Percentiles rank a stretch among this genome's conserved stretches.
Evolutionary conservation across 2,797 vertebrate genomes (phyloP).

Genomic region (Phrynocephalus guinanensis): DNA sequence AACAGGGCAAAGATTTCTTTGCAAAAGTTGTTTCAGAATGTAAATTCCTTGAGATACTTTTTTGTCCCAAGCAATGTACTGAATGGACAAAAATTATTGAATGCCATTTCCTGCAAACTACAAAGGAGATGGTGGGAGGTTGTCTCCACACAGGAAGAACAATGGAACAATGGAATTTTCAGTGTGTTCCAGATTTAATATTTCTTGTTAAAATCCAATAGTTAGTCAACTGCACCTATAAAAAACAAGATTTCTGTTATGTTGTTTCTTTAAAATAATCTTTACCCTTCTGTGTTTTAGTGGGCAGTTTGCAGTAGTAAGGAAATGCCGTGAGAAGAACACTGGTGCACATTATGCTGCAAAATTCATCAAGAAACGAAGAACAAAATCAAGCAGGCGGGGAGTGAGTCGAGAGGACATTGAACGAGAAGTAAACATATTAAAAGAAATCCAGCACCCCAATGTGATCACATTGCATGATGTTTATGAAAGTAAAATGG

Average conservation of each 20-base stretch:
- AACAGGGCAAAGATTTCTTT: no score
- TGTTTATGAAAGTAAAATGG: conserved; percentile 95
- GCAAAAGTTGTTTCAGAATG: no score
- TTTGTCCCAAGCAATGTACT: no score
- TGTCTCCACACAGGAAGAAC: no score
- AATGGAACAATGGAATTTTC: no score
- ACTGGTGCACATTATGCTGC: conserved; percentile 89
- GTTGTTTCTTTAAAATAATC: not conserved
- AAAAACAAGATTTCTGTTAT: not conserved
- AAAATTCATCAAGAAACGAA: conserved; percentile 97
- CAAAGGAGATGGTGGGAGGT: no score
- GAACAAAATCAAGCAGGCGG: conserved; percentile 92
- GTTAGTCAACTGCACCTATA: not conserved
- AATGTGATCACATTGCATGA: conserved; percentile 95
- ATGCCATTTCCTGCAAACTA: no score
- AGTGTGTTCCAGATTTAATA: no score
- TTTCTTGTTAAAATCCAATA: not conserved
- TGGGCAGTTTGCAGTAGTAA: conserved; percentile 95
- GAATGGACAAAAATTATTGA: no score
- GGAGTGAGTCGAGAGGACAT: conserved; percentile 95
- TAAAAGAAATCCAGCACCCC: conserved; percentile 94
- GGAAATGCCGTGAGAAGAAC: conserved; percentile 90
- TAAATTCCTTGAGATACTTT: no score
- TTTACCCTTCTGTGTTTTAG: conserved; percentile 67
- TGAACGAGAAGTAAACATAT: conserved; percentile 94